Evolutionary conservation across 2,888 invertebrate species (phyloP), one percentile per base, ranked within the genome.

Genomic region (Barypeithes pellucidus): DNA sequence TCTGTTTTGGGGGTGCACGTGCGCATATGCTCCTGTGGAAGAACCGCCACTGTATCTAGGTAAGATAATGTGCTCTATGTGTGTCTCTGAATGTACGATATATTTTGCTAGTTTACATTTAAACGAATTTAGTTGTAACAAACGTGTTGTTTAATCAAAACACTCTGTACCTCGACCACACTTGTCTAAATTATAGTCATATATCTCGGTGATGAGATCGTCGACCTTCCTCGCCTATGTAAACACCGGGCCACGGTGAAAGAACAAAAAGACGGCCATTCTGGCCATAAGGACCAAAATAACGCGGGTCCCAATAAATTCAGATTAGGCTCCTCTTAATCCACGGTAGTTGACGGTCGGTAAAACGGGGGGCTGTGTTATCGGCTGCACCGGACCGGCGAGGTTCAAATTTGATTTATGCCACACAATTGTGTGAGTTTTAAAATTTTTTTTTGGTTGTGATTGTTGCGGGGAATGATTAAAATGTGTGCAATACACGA

Each of bases 261-360:
- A 69, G 73, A 73, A 69, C 69, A 73, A 73, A 73, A 66, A 67
- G 66, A 69, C 72, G 68, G 73, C 68, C 68, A 63, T 57, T 65
- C 68, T 63, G 68, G 50, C 54, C 74, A 74, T 70, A 74, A 74
- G 74, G 74, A 74, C 74, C 74, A 67, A 74, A 74, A 73, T 68
- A 68, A 70, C 68, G 70, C 67, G 67, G 72, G 75, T 67, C 66
- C 83, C 83, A 84, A 85, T 85, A 85, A 85, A 85, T 85, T 84
- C 82, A 81, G 84, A 83, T 85, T 85, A 84, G 81, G 82, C 80
- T 82, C 54, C 81, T 80, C 78, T 82, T 84, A 85, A 85, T 85
- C 85, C 83, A 84, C 85, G 82, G 85, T 85, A 85, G 85, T 74
- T 70, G 73, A 73, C 73, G 74, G 70, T 71, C 74, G 67, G 54